Evolutionary conservation across 2,888 invertebrate species (phyloP).

Genomic region (Uropetala carovei): DNA sequence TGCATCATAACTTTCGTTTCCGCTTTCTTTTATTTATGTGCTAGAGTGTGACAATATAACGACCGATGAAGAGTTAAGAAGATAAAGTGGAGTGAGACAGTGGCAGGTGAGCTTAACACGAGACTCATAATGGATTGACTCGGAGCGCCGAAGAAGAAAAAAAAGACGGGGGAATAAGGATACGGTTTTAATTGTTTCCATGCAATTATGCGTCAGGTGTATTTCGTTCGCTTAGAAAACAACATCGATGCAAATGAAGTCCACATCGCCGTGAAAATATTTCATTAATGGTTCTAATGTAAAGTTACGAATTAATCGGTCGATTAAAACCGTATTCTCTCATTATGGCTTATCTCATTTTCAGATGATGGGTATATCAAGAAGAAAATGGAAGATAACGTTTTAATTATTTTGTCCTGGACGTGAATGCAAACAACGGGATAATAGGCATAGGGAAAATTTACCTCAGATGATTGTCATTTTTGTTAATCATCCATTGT

Average conservation of each 20-base stretch:
- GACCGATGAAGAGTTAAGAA: too few species aligned
- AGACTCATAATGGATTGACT: background rate
- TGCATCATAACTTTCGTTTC: background rate
- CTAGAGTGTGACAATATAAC: too few species aligned
- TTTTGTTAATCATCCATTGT: too few species aligned
- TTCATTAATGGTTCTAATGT: background rate
- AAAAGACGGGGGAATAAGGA: background rate
- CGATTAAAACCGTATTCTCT: background rate
- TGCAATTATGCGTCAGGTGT: background rate
- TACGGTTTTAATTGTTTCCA: background rate
- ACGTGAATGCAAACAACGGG: too few species aligned
- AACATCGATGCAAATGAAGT: background rate
- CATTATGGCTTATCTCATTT: background rate
- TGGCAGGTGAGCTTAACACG: constrained; percentile 11
- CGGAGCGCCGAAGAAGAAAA: background rate
- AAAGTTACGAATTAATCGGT: background rate
- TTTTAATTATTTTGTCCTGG: too few species aligned
- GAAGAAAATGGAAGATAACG: too few species aligned
- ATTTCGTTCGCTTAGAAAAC: background rate
- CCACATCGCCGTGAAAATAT: background rate
- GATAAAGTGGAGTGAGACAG: background rate
- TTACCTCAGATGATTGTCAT: too few species aligned
- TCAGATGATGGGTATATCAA: too few species aligned
- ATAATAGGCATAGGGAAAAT: too few species aligned
- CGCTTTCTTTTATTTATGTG: background rate